Evolutionary conservation across 2,113 vertebrate genomes (phyloP), one percentile per base, ranked within the genome.

Genomic region (Pangasianodon gigas): DNA sequence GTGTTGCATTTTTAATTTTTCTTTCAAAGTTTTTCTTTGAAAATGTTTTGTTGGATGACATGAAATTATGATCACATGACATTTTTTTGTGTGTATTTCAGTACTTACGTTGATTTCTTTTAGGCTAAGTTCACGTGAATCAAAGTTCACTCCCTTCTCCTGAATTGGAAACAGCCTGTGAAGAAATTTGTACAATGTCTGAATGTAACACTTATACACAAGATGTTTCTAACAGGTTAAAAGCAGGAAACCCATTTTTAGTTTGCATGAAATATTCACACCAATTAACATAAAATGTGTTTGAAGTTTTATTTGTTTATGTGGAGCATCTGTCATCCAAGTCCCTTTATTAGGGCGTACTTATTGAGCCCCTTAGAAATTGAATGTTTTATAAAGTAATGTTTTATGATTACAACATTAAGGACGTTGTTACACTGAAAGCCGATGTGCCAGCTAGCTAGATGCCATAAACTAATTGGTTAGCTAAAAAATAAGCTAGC

Each of bases 141-240:
- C 69, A 86, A 54, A 92, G 92, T 99, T 99, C 94, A 98, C 92
- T 52, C 98, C 98, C 0, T 89, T 94, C 37, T 99, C 98, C 82
- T 96, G 96, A 86, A 98, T 95, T 56, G 98, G 98, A 93, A 99
- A 99, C 1, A 99, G 92, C 98, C 98, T 99, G 90, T 84, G 7
- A 37, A 71, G 67, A 71, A 71, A 71, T 71, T 32, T n/a, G 62
- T 4, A n/a, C 62, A n/a, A 65, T 62, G 46, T 41, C 69, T 41
- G 4, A 74, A 74, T 18, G 58, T 41, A 52, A 62, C 2, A 83
- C 44, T 56, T 19, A 44, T 26, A 18, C 32, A 41, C 62, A 80
- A 48, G 32, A 87, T 32, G 21, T 80, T 69, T 24, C 0, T 26
- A 44, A 48, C 7, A 65, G 4, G 44, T 16, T 56, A 56, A 84